A percentile compares a stretch with the other conserved stretches of the same genome.
phyloP scores from a whole-genome alignment of 2,113 vertebrate genomes.

The Macaca mulatta region DNA sequence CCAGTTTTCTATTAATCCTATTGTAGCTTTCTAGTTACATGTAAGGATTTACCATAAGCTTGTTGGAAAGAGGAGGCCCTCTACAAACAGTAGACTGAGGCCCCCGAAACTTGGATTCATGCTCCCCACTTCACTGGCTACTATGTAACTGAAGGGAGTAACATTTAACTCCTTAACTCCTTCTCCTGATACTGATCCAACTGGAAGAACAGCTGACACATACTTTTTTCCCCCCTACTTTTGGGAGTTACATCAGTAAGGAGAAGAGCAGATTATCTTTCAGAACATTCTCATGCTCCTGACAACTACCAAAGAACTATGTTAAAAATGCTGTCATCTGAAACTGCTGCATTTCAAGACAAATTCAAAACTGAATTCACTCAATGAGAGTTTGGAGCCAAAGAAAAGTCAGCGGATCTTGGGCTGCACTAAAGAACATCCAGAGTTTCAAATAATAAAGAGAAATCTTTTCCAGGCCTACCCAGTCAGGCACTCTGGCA shows the following conservation, averaged over 20 bases:
- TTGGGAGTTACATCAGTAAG: neutral
- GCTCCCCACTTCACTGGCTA: neutral
- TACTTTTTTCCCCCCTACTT: neutral
- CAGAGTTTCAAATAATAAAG: conserved; percentile 29
- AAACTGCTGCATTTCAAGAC: conserved; percentile 45
- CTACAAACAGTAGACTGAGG: neutral
- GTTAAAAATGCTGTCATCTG: conserved; percentile 9
- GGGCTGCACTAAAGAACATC: conserved; percentile 26
- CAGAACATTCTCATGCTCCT: neutral
- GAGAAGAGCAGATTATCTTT: neutral
- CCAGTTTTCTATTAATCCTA: conserved; percentile 6
- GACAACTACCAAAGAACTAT: conserved; percentile 24
- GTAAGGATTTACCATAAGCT: neutral
- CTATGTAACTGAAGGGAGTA: neutral
- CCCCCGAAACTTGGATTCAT: neutral
- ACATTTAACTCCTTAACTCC: neutral
- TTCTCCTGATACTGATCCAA: neutral
- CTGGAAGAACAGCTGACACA: neutral
- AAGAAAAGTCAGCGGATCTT: conserved; percentile 55
- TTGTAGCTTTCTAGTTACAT: neutral
- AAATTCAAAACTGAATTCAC: conserved; percentile 30
- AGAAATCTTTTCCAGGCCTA: conserved; percentile 40
- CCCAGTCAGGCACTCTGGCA: neutral
- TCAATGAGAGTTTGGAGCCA: neutral
- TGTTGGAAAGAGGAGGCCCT: neutral